A percentile compares a stretch with the other conserved stretches of the same genome.
Conservation (phyloP, 2,113 vertebrate genomes). For the Myocastor coypus region DNA sequence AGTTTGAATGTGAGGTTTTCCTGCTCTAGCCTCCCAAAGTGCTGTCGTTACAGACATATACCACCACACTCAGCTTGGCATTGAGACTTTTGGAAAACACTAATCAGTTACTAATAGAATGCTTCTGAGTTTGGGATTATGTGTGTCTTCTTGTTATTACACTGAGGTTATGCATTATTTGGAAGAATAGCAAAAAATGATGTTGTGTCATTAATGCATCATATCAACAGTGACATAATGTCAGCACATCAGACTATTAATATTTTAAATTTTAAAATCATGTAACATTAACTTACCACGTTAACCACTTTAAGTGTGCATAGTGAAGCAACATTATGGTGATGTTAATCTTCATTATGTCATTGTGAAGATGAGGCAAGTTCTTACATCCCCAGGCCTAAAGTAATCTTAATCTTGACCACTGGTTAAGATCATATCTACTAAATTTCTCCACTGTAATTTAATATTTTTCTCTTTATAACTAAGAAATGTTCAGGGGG, state of each 20-base stretch:
- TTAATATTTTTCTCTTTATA: slow-evolving; percentile 12
- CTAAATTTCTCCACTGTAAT: slow-evolving; percentile 27
- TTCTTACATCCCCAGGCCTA: neutral
- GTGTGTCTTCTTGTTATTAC: slow-evolving; percentile 50
- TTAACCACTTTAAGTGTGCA: slow-evolving; percentile 33
- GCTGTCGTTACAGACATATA: neutral
- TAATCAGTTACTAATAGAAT: slow-evolving; percentile 34
- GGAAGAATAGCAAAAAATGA: slow-evolving; percentile 21
- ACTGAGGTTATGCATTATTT: neutral
- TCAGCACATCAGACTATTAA: neutral
- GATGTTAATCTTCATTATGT: neutral
- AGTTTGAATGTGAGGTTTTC: neutral
- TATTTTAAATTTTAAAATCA: slow-evolving; percentile 8
- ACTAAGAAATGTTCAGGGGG: neutral
- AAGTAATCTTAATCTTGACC: neutral
- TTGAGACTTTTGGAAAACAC: slow-evolving; percentile 45
- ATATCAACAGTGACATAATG: neutral
- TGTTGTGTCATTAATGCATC: neutral
- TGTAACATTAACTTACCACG: neutral
- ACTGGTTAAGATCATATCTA: slow-evolving; percentile 35
- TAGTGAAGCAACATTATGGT: slow-evolving; percentile 19
- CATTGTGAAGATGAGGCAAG: neutral
- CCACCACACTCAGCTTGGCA: neutral
- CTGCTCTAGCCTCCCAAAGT: neutral
- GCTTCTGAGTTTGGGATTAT: neutral